Evolutionary conservation across 1,140 invertebrate species (phyloP).

Genomic region (Drosophila quadrilineata): DNA sequence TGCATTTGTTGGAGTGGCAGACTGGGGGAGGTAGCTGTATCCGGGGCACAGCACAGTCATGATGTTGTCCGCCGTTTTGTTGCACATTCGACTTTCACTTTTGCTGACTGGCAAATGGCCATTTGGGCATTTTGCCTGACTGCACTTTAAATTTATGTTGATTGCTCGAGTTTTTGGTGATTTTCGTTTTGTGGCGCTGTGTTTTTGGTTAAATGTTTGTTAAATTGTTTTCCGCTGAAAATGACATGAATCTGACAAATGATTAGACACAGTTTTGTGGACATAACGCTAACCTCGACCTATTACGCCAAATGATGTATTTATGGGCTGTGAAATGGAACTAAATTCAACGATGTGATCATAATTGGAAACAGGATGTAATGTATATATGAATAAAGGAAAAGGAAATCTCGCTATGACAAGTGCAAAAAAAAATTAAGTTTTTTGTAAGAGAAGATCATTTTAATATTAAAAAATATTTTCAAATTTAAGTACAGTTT

Average conservation of each 20-base stretch:
- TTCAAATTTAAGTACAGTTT: too few relatives aligned
- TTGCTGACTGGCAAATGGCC: constrained; percentile 64
- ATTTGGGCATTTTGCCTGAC: constrained; percentile 65
- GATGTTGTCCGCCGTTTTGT: constrained; percentile 40
- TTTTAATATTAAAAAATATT: too few relatives aligned
- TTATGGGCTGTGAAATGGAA: neutral
- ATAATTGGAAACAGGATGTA: neutral
- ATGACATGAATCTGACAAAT: constrained; percentile 75
- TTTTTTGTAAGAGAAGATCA: too few relatives aligned
- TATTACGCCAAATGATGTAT: neutral
- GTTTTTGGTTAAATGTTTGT: constrained; percentile 59
- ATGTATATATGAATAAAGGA: too few relatives aligned
- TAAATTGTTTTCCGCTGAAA: constrained; percentile 59
- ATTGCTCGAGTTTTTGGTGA: constrained; percentile 66
- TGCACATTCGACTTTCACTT: constrained; percentile 74
- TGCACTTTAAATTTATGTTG: constrained; percentile 76
- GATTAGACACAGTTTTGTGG: constrained; percentile 40
- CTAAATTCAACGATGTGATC: neutral
- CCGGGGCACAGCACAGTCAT: too few relatives aligned
- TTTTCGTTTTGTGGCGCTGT: too few relatives aligned
- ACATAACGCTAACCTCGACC: constrained; percentile 27
- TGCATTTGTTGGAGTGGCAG: constrained; percentile 1
- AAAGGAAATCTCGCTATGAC: too few relatives aligned
- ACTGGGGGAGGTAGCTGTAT: constrained; percentile 22
- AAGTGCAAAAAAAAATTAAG: too few relatives aligned